Evolutionary conservation across 2,888 invertebrate species (phyloP).

Genomic region (Melipona beecheii): DNA sequence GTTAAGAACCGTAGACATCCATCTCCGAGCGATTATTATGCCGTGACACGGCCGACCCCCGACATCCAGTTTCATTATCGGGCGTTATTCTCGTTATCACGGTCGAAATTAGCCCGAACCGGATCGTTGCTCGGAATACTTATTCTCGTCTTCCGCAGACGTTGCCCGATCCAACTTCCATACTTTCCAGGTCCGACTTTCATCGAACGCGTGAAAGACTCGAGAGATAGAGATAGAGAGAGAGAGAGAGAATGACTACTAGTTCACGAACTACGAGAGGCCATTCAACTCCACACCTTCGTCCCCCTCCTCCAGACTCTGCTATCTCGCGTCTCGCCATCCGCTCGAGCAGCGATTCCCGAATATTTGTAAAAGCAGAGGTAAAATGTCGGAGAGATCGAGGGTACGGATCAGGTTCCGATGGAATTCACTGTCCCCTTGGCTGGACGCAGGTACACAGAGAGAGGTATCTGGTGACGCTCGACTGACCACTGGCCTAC

Average conservation of each 20-base stretch:
- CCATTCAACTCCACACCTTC: conserved; percentile 4
- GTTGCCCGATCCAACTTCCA: neutral
- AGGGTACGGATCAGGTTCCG: conserved; percentile 5
- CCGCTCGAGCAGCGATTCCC: conserved; percentile 16
- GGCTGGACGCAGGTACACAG: neutral
- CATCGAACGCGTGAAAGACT: conserved; percentile 13
- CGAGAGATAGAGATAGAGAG: neutral
- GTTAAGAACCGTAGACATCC: no score
- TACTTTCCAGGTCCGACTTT: neutral
- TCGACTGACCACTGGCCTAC: conserved; percentile 44
- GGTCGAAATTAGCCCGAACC: conserved; percentile 18
- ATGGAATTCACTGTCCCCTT: conserved; percentile 41
- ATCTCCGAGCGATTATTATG: conserved; percentile 15
- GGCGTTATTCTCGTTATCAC: conserved; percentile 34
- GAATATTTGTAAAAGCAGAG: neutral
- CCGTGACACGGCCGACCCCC: conserved; percentile 19
- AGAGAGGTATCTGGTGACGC: neutral
- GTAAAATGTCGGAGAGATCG: neutral
- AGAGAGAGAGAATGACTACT: neutral
- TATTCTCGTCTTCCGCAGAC: neutral
- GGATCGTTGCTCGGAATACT: conserved; percentile 30
- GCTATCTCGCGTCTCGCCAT: conserved; percentile 37
- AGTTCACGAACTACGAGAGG: neutral
- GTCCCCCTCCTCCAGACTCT: no score
- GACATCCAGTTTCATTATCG: conserved; percentile 22